Evolutionary conservation across 1,140 invertebrate species (phyloP).

Genomic region (Dolichoris vasculosae): DNA sequence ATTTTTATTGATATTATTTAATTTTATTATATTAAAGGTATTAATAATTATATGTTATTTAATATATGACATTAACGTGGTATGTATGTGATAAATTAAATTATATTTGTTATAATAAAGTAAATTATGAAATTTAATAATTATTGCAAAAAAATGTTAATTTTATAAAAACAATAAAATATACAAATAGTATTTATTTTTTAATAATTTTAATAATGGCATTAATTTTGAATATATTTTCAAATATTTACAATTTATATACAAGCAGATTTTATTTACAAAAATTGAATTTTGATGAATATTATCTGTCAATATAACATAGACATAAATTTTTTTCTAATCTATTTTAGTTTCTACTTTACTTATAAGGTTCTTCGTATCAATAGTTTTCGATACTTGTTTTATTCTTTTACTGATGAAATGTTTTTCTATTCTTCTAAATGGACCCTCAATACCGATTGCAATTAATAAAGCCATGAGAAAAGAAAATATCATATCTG

Average conservation of each 20-base stretch:
- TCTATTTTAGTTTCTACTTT: constrained; percentile 6
- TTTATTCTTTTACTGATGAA: constrained; percentile 57
- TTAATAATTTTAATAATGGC: neutral
- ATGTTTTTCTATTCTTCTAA: constrained; percentile 62
- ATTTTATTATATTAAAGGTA: too few species aligned
- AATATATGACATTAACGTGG: too few species aligned
- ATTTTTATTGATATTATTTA: too few species aligned
- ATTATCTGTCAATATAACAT: neutral
- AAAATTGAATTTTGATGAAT: neutral
- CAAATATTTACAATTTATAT: constrained; percentile 23
- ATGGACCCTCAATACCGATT: constrained; percentile 62
- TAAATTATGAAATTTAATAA: too few species aligned
- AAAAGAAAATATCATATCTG: constrained; percentile 60
- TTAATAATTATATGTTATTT: too few species aligned
- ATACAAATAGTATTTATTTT: neutral
- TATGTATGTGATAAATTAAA: too few species aligned
- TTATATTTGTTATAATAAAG: too few species aligned
- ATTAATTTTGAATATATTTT: neutral
- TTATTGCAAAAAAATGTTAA: too few species aligned
- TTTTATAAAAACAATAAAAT: too few species aligned
- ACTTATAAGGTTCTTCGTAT: neutral
- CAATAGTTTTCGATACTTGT: neutral
- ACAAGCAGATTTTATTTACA: neutral
- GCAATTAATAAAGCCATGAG: constrained; percentile 59
- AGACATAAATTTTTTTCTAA: neutral